These are phyloP conservation scores for Electrophaes corylata DNA, from an alignment of 2,888 invertebrate genomes.

Conservation along the genomic window DNA sequence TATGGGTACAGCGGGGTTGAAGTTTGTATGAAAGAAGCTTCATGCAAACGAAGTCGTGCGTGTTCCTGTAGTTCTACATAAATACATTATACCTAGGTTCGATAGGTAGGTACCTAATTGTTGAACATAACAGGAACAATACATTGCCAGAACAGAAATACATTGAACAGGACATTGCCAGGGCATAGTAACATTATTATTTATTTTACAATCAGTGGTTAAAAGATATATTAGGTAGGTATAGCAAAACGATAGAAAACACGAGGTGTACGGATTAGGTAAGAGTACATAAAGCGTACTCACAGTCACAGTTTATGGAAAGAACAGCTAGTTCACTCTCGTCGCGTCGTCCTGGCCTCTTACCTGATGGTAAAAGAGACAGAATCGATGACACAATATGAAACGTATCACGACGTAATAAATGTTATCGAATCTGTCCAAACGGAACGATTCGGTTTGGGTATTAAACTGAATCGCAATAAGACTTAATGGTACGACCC, in stretches of 20 bases:
- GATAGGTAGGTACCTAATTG: not conserved
- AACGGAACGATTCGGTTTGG: too few relatives aligned
- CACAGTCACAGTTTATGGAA: not conserved
- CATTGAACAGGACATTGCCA: not conserved
- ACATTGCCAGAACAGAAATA: not conserved
- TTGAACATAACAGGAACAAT: not conserved
- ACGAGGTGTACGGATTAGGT: not conserved
- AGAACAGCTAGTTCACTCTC: conserved; percentile 1
- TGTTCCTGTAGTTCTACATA: too few relatives aligned
- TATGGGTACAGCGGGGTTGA: too few relatives aligned
- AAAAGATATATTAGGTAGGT: conserved; percentile 4
- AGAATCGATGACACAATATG: too few relatives aligned
- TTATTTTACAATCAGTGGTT: not conserved
- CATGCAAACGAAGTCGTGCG: too few relatives aligned
- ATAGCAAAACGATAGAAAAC: conserved; percentile 6
- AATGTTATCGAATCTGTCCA: too few relatives aligned
- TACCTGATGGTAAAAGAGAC: too few relatives aligned
- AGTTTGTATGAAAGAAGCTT: too few relatives aligned
- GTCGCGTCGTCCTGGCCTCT: too few relatives aligned
- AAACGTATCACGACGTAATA: too few relatives aligned
- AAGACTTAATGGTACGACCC: too few relatives aligned
- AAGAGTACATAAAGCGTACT: not conserved
- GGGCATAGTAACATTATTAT: not conserved
- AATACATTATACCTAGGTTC: not conserved
- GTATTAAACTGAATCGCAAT: too few relatives aligned